Conservation (phyloP, 2,797 vertebrate genomes). For the Anableps anableps region DNA sequence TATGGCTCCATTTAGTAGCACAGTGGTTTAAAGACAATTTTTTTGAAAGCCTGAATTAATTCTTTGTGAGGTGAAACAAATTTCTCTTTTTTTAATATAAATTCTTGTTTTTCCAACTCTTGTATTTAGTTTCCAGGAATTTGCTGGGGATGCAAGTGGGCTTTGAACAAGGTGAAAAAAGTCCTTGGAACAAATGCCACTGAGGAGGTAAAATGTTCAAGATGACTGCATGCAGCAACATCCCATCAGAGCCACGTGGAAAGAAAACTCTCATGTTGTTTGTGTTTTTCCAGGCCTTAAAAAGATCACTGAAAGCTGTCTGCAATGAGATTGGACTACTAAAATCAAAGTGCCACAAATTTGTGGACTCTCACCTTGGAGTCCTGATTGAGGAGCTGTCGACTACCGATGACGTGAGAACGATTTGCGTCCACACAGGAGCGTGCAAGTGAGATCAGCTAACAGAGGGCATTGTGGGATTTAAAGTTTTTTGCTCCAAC, state of each 20-base stretch:
- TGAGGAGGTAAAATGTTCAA: background rate
- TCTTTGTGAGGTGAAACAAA: background rate
- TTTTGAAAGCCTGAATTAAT: background rate
- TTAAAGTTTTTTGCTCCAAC: background rate
- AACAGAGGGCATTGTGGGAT: background rate
- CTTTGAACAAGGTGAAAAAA: slow-evolving; percentile 32
- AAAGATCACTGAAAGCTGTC: background rate
- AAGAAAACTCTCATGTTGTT: background rate
- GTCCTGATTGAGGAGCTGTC: slow-evolving; percentile 53
- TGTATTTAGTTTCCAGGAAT: background rate
- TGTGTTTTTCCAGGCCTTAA: slow-evolving; percentile 32
- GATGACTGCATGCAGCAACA: background rate
- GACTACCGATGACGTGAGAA: slow-evolving; percentile 55
- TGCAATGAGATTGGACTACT: slow-evolving; percentile 29
- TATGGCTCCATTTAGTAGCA: too few relatives aligned
- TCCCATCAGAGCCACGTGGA: background rate
- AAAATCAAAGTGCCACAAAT: slow-evolving; percentile 18
- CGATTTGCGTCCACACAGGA: slow-evolving; percentile 58
- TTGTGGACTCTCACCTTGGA: slow-evolving; percentile 14
- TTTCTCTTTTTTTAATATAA: too few relatives aligned
- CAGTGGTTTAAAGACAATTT: background rate
- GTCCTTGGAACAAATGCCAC: background rate
- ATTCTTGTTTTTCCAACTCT: background rate
- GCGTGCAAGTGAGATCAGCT: slow-evolving; percentile 62
- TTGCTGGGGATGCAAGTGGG: slow-evolving; percentile 44